These are phyloP conservation scores for Pangasianodon gigas DNA, from an alignment of 2,113 vertebrate genomes.

Conservation along the genomic window DNA sequence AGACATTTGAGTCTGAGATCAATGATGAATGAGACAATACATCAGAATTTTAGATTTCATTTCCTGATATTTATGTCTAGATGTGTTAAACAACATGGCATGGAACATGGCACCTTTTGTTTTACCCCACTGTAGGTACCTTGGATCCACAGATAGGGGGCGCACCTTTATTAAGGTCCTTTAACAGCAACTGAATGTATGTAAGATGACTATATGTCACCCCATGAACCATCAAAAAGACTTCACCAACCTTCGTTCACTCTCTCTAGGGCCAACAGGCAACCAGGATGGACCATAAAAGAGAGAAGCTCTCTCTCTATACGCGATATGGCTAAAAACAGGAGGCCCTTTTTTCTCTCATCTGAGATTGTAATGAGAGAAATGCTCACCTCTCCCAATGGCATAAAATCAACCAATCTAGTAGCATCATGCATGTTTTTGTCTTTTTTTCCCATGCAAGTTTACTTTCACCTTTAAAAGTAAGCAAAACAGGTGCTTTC, in stretches of 20 bases:
- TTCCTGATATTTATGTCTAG: background rate
- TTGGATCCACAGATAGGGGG: background rate
- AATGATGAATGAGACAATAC: background rate
- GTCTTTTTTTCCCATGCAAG: too few species aligned
- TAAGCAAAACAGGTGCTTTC: too few species aligned
- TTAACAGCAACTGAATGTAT: background rate
- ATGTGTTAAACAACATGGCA: background rate
- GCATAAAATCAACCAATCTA: too few species aligned
- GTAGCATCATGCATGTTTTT: too few species aligned
- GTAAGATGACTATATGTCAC: background rate
- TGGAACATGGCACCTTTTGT: background rate
- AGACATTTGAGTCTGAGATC: background rate
- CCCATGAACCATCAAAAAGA: too few species aligned
- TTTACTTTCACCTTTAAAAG: too few species aligned
- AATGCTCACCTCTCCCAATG: too few species aligned
- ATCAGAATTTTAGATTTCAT: background rate
- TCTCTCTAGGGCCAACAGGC: background rate
- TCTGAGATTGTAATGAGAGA: too few species aligned
- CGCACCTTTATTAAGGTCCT: background rate
- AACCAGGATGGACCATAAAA: too few species aligned
- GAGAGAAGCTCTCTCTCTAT: too few species aligned
- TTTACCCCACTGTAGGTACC: background rate
- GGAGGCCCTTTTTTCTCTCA: too few species aligned
- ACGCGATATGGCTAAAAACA: too few species aligned
- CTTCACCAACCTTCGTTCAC: background rate